Percentiles rank a stretch among this genome's conserved stretches.
Conservation (phyloP, 2,797 vertebrate species). For the Acipenser transmontanus region DNA sequence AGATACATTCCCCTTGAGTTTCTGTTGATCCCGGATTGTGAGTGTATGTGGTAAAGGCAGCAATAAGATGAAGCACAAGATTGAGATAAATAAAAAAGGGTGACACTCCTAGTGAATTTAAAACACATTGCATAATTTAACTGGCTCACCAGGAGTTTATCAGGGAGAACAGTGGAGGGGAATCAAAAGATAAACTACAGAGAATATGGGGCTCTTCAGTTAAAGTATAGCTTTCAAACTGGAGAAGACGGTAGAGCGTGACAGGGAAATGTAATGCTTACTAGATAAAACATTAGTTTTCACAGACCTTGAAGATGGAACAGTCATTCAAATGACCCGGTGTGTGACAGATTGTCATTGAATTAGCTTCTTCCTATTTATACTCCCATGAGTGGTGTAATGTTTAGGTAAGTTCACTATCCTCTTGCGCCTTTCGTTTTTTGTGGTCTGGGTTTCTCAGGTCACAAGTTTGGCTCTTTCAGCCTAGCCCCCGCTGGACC, state of each 20-base stretch:
- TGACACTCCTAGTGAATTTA: too few species aligned
- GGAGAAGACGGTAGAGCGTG: neutral
- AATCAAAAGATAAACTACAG: neutral
- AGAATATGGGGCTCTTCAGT: neutral
- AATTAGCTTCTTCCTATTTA: neutral
- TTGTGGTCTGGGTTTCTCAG: too few species aligned
- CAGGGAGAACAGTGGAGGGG: neutral
- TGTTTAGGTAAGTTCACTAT: too few species aligned
- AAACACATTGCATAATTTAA: too few species aligned
- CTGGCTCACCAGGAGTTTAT: neutral
- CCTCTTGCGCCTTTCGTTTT: too few species aligned
- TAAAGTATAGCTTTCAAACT: neutral
- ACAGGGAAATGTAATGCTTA: slow-evolving; percentile 13
- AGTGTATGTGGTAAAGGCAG: too few species aligned
- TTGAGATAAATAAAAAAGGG: too few species aligned
- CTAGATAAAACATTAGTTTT: slow-evolving; percentile 8
- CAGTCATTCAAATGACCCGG: slow-evolving; percentile 7
- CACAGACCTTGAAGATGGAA: slow-evolving; percentile 12
- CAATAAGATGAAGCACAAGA: too few species aligned
- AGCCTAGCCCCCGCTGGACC: neutral
- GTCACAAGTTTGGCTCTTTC: too few species aligned
- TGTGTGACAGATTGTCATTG: slow-evolving; percentile 11
- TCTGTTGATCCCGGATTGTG: too few species aligned
- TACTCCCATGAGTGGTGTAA: slow-evolving; percentile 1
- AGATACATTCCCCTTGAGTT: too few species aligned